These are phyloP conservation scores for Patagioenas fasciata DNA, from an alignment of 2,113 vertebrate genomes.

Conservation along the genomic window DNA sequence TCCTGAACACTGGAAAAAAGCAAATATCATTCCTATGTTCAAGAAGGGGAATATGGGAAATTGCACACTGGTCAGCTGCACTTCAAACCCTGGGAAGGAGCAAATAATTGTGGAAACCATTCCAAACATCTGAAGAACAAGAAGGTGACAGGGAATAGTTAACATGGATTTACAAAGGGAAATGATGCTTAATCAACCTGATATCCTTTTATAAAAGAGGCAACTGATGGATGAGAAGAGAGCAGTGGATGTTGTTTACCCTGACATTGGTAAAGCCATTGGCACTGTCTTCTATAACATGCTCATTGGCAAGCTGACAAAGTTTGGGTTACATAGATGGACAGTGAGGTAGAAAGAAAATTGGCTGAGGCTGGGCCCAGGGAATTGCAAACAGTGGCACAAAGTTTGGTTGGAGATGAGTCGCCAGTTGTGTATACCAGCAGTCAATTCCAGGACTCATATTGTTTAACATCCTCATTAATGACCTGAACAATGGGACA, in stretches of 20 bases:
- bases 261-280: not conserved
- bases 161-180: not conserved
- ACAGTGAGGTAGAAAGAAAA: not conserved
- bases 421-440: not conserved
- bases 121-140: not conserved
- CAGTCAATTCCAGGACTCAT: not conserved
- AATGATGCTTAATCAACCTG: not conserved
- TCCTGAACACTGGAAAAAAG: not conserved
- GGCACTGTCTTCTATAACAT: not conserved
- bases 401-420: not conserved
- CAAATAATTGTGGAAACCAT: not conserved
- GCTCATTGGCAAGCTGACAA: not conserved
- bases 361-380: no score
- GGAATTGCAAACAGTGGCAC: not conserved
- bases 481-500: no score
- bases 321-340: not conserved
- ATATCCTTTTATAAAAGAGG: not conserved
- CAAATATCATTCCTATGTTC: not conserved
- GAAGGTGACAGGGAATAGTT: not conserved
- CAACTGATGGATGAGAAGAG: not conserved
- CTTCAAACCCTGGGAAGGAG: not conserved
- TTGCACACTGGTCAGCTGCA: not conserved
- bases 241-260: not conserved
- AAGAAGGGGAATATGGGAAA: not conserved
- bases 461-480: not conserved